A percentile compares a stretch with the other conserved stretches of the same genome.
These are phyloP conservation scores for Oncorhynchus masou DNA, from an alignment of 2,113 vertebrate genomes.

Conservation along the genomic window DNA sequence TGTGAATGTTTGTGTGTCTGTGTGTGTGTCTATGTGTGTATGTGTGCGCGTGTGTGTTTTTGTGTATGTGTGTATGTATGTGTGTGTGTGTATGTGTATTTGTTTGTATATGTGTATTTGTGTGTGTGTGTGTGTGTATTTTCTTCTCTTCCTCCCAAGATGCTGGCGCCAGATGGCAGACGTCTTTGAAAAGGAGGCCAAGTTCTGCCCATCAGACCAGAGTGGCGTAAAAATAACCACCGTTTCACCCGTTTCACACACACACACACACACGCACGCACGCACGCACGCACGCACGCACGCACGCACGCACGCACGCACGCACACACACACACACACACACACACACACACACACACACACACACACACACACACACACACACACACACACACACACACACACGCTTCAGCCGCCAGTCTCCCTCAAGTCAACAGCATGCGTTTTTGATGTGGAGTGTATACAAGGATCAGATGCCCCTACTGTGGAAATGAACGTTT, in stretches of 20 bases:
- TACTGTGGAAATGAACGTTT: too few species aligned
- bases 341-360: too few species aligned
- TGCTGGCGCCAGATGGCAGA: conserved; percentile 70
- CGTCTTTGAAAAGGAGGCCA: conserved; percentile 75
- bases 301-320: too few species aligned
- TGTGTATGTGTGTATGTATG: conserved; percentile 5
- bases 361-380: too few species aligned
- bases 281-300: too few species aligned
- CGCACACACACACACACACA: too few species aligned
- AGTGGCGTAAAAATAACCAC: neutral
- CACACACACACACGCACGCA: too few species aligned
- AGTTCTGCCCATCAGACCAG: conserved; percentile 62
- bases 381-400: too few species aligned
- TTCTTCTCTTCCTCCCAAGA: conserved; percentile 60
- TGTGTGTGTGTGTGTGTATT: conserved; percentile 24
- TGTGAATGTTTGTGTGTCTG: conserved; percentile 18
- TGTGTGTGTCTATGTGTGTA: neutral
- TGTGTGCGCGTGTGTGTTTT: conserved; percentile 28
- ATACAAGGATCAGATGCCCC: too few species aligned
- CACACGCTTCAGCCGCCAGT: neutral
- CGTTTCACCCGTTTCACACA: neutral
- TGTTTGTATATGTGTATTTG: too few species aligned
- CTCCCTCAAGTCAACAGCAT: neutral
- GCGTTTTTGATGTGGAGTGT: too few species aligned
- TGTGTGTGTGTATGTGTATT: conserved; percentile 20